phyloP scores from a whole-genome alignment of 1,140 invertebrate genomes.

The Papilio polyxenes region DNA sequence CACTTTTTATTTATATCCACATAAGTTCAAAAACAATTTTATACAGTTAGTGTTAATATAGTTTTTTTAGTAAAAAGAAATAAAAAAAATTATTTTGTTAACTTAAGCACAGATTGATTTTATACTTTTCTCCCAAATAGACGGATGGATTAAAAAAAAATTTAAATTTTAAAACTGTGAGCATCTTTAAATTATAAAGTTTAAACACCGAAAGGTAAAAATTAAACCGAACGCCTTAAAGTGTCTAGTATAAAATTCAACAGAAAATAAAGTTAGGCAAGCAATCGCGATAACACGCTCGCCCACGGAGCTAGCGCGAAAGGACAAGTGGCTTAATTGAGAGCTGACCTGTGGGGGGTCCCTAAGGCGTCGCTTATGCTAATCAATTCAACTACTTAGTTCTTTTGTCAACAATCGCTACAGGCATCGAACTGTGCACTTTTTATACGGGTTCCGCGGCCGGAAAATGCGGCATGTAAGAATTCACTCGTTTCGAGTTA shows the following conservation, averaged over 20 bases:
- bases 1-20: no score
- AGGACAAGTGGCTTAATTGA: slow-evolving; percentile 78
- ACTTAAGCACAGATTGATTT: no score
- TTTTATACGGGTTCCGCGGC: slow-evolving; percentile 61
- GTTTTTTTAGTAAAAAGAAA: no score
- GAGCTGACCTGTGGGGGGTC: slow-evolving; percentile 68
- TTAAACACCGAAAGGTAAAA: not conserved
- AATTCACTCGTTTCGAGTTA: slow-evolving; percentile 15
- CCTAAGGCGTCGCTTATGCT: slow-evolving; percentile 73
- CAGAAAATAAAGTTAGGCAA: slow-evolving; percentile 67
- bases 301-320: slow-evolving; percentile 62
- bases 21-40: no score
- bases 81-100: no score
- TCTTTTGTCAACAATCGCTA: slow-evolving; percentile 69
- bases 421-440: slow-evolving; percentile 55
- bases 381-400: slow-evolving; percentile 76
- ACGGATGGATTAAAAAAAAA: no score
- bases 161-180: not conserved
- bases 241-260: slow-evolving; percentile 50
- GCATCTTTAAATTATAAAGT: not conserved
- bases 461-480: slow-evolving; percentile 41
- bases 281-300: slow-evolving; percentile 63
- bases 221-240: slow-evolving; percentile 10
- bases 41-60: no score
- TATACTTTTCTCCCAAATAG: no score